These are phyloP conservation scores for Psephotus haematonotus DNA, from an alignment of 2,113 vertebrate species.

Conservation along the genomic window DNA sequence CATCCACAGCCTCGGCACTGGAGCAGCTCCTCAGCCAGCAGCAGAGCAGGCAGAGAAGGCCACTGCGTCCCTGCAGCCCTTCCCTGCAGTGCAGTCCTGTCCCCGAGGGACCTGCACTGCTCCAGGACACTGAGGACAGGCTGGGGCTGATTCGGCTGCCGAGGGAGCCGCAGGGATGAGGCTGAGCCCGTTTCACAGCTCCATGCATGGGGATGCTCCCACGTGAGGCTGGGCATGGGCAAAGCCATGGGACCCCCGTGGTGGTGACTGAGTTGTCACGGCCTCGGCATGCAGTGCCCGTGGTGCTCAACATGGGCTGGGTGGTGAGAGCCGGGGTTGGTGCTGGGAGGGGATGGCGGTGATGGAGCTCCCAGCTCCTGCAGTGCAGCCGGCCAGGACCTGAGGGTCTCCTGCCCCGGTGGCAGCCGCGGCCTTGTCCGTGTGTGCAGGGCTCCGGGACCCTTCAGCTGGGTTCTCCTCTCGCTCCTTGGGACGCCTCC, in stretches of 20 bases:
- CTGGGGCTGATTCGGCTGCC: not conserved
- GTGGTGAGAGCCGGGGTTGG: not conserved
- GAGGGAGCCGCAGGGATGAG: accelerated
- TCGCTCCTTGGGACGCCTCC: not conserved
- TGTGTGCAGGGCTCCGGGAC: not conserved
- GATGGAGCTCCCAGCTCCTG: not conserved
- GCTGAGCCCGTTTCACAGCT: accelerated
- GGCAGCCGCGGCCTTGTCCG: not conserved
- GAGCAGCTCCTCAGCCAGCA: not conserved
- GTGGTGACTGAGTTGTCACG: too few species aligned
- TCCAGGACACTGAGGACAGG: not conserved
- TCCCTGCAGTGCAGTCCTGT: not conserved
- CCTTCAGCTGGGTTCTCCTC: not conserved
- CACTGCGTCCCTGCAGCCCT: not conserved
- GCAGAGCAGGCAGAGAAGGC: not conserved
- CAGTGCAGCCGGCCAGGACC: accelerated
- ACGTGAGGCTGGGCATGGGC: accelerated
- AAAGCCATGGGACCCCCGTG: accelerated
- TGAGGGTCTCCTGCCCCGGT: not conserved
- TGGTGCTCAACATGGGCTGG: accelerated
- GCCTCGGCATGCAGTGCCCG: too few species aligned
- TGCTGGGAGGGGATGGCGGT: not conserved
- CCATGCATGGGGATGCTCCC: accelerated
- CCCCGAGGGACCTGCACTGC: not conserved
- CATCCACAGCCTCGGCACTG: accelerated